Conservation (phyloP, 1,140 invertebrate species). For the Ostrea denselamellosa region DNA sequence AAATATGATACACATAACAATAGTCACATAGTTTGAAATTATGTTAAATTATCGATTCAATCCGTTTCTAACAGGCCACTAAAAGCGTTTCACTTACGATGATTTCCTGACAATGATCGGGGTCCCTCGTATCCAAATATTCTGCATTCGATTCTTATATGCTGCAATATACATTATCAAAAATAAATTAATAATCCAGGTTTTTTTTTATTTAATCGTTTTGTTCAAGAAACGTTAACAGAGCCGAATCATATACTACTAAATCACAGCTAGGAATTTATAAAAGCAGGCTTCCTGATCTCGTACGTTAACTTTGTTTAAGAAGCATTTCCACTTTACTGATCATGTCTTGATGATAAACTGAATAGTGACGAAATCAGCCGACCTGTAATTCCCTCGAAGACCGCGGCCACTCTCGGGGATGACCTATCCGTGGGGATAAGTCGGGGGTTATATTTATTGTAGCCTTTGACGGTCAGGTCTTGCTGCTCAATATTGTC, state of each 20-base stretch:
- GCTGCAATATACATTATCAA: background rate
- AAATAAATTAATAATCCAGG: background rate
- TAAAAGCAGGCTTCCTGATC: too few relatives aligned
- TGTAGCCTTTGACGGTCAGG: conserved; percentile 28
- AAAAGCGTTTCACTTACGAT: conserved; percentile 13
- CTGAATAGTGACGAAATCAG: background rate
- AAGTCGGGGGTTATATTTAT: conserved; percentile 3
- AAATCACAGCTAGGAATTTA: too few relatives aligned
- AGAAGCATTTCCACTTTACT: too few relatives aligned
- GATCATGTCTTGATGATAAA: too few relatives aligned
- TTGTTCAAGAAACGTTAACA: too few relatives aligned
- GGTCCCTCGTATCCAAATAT: conserved; percentile 39
- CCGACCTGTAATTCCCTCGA: conserved; percentile 23
- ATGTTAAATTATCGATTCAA: background rate
- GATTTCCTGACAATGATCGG: conserved; percentile 2
- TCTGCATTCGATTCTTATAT: conserved; percentile 38
- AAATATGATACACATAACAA: background rate
- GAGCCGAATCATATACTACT: too few relatives aligned
- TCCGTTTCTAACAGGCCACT: background rate
- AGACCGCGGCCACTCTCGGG: background rate
- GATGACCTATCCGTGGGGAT: background rate
- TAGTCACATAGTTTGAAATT: background rate
- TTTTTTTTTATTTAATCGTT: background rate
- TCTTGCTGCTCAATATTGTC: conserved; percentile 42
- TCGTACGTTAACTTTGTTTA: too few relatives aligned